These are phyloP conservation scores for Mycetomoellerius zeteki DNA, from an alignment of 1,140 invertebrate species.

Conservation along the genomic window DNA sequence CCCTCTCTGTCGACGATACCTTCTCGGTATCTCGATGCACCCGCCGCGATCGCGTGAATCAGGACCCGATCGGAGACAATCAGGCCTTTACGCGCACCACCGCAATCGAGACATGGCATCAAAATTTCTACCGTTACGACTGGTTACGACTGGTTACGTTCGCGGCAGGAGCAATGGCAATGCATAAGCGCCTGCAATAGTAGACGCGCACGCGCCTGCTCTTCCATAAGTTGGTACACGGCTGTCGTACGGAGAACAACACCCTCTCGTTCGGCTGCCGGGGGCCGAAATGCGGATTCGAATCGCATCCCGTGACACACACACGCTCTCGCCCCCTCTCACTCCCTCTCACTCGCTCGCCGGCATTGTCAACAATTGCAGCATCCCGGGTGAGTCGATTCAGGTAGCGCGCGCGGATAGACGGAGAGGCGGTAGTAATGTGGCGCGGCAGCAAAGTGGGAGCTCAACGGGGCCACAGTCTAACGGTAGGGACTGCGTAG, in stretches of 20 bases:
- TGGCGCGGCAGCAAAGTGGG: slow-evolving; percentile 67
- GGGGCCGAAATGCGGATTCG: slow-evolving; percentile 81
- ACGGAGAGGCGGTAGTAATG: slow-evolving; percentile 68
- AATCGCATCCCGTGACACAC: slow-evolving; percentile 65
- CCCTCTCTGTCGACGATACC: too few species aligned
- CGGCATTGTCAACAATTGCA: slow-evolving; percentile 85
- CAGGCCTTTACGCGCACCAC: neutral
- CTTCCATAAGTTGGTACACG: slow-evolving; percentile 32
- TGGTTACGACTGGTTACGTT: slow-evolving; percentile 13
- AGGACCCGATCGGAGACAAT: neutral
- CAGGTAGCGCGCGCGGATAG: slow-evolving; percentile 75
- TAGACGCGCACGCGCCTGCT: slow-evolving; percentile 70
- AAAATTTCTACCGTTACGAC: neutral
- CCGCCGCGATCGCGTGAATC: neutral
- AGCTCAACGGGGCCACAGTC: slow-evolving; percentile 66
- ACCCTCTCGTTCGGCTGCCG: slow-evolving; percentile 79
- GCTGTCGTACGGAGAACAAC: slow-evolving; percentile 29
- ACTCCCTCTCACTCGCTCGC: slow-evolving; percentile 73
- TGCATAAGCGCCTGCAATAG: neutral
- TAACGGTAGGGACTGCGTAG: slow-evolving; percentile 31
- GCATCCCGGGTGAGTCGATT: slow-evolving; percentile 81
- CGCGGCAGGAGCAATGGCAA: neutral
- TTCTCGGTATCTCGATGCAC: too few species aligned
- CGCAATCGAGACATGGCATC: neutral
- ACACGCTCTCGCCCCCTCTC: slow-evolving; percentile 57